phyloP scores from a whole-genome alignment of 1,140 invertebrate species.

The Leptoteleia sp. region DNA sequence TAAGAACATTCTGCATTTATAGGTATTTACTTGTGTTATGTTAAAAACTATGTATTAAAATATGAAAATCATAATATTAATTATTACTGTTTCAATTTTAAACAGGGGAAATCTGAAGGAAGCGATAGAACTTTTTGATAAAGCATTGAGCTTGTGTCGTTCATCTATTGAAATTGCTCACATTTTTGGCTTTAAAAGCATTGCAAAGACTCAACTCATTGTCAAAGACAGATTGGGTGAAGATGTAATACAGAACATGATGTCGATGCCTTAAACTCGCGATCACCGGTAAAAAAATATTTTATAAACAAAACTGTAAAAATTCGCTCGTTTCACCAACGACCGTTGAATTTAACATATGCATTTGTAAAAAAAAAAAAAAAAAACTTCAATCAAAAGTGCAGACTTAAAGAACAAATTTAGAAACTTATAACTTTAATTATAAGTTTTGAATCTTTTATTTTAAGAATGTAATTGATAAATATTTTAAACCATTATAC shows the following conservation, averaged over 20 bases:
- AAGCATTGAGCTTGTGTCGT: constrained; percentile 92
- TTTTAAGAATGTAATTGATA: no score
- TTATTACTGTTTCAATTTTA: neutral
- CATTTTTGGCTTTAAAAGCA: constrained; percentile 91
- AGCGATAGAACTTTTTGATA: constrained; percentile 93
- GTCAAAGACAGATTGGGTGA: constrained; percentile 89
- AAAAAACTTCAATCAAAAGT: constrained; percentile 12
- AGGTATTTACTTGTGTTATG: no score
- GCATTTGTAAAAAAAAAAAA: constrained; percentile 20
- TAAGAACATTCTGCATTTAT: no score
- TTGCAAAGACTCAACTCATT: constrained; percentile 91
- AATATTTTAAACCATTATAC: no score
- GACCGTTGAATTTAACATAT: constrained; percentile 4
- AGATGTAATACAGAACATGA: constrained; percentile 74
- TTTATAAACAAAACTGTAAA: constrained; percentile 11
- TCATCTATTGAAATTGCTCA: constrained; percentile 93
- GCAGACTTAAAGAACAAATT: constrained; percentile 13
- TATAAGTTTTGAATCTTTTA: no score
- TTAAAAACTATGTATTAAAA: neutral
- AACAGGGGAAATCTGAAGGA: constrained; percentile 89
- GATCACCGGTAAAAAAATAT: constrained; percentile 10
- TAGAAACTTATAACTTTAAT: no score
- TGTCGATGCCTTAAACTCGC: constrained; percentile 25
- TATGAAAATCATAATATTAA: neutral
- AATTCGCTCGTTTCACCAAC: constrained; percentile 3